These are phyloP conservation scores for Neotoma lepida DNA, from an alignment of 2,113 vertebrate genomes.

Conservation along the genomic window DNA sequence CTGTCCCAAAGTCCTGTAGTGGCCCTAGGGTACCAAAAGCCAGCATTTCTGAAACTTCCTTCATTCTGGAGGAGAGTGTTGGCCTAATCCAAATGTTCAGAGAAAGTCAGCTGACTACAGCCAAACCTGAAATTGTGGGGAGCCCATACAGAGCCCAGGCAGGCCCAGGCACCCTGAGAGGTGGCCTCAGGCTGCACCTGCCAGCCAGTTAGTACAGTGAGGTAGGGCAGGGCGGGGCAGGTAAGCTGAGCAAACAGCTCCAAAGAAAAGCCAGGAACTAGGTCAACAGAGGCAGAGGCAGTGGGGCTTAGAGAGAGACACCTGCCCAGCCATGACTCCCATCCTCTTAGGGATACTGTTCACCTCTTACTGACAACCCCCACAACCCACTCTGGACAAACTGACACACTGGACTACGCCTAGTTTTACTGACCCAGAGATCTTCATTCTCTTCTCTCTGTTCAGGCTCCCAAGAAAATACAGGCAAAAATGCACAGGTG, in stretches of 20 bases:
- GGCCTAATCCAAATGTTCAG: not conserved
- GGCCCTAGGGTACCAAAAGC: not conserved
- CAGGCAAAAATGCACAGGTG: not conserved
- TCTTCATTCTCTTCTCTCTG: not conserved
- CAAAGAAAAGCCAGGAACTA: not conserved
- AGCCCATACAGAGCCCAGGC: not conserved
- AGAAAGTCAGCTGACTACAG: not conserved
- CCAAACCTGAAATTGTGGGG: not conserved
- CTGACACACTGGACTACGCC: not conserved
- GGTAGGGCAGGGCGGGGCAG: not conserved
- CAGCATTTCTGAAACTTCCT: not conserved
- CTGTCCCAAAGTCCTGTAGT: not conserved
- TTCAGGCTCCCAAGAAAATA: not conserved
- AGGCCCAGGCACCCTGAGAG: constrained; percentile 25
- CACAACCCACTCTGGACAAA: not conserved
- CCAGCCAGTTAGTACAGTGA: constrained; percentile 12
- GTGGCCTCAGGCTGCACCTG: not conserved
- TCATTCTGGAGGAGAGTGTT: not conserved
- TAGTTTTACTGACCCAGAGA: not conserved
- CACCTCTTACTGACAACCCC: not conserved
- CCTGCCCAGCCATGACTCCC: not conserved
- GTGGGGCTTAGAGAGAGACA: not conserved
- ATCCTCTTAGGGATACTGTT: not conserved
- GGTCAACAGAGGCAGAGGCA: constrained; percentile 58
- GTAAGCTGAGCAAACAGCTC: constrained; percentile 68